phyloP scores from a whole-genome alignment of 2,113 vertebrate species.

The Rhipidura dahli region DNA sequence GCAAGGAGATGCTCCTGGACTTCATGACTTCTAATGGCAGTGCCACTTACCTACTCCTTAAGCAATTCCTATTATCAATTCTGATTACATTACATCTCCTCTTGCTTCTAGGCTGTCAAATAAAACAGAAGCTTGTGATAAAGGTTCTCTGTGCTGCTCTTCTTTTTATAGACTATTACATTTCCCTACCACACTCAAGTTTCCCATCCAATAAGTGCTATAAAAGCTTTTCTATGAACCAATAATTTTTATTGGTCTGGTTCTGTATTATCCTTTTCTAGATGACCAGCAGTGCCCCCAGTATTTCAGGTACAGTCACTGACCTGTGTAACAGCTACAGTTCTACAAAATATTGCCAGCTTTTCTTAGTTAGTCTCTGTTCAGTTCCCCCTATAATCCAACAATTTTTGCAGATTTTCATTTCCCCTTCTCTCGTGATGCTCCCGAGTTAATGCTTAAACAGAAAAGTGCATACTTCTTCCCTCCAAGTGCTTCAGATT shows the following conservation, averaged over 20 bases:
- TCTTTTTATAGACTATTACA: not conserved
- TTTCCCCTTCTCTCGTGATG: not conserved
- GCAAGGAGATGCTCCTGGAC: not conserved
- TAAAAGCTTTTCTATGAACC: not conserved
- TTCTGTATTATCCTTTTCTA: not conserved
- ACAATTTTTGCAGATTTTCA: not conserved
- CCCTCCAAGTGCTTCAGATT: not conserved
- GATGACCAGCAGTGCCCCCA: not conserved
- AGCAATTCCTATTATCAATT: not conserved
- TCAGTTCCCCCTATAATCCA: not conserved
- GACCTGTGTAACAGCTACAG: not conserved
- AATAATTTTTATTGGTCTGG: not conserved
- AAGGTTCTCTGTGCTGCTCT: not conserved
- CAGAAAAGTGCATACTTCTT: not conserved
- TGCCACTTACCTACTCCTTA: not conserved
- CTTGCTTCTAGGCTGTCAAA: not conserved
- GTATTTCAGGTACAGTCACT: not conserved
- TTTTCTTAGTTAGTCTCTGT: not conserved
- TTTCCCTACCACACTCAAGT: not conserved
- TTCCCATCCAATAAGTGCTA: not conserved
- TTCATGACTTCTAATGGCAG: not conserved
- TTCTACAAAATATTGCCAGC: not conserved
- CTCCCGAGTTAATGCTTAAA: not conserved
- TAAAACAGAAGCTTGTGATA: not conserved
- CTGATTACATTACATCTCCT: not conserved